Percentiles rank a stretch among this genome's conserved stretches.
Conservation (phyloP, 2,797 vertebrate genomes). For the Falco rusticolus region DNA sequence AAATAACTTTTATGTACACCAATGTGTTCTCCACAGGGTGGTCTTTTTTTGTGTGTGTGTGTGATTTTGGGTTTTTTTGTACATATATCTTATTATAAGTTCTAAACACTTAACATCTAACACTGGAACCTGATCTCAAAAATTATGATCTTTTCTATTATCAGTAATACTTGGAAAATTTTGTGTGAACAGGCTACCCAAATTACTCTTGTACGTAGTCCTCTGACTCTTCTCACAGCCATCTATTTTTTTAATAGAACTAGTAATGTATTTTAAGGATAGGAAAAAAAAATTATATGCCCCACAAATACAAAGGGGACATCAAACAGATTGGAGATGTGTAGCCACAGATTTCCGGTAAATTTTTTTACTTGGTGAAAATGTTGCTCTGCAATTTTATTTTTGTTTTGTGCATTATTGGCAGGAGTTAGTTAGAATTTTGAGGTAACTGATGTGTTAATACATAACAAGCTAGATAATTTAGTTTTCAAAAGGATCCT, state of each 20-base stretch:
- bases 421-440: background rate
- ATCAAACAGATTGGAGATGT: background rate
- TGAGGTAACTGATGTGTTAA: background rate
- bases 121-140: background rate
- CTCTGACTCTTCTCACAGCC: background rate
- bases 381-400: background rate
- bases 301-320: background rate
- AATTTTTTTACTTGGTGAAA: background rate
- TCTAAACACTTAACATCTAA: background rate
- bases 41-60: no score
- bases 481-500: background rate
- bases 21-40: background rate
- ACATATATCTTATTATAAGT: background rate
- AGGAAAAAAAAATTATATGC: background rate
- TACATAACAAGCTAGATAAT: background rate
- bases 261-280: background rate
- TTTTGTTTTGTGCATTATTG: background rate
- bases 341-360: background rate
- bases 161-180: background rate
- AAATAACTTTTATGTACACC: background rate
- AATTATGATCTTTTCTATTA: background rate
- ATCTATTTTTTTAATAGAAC: background rate
- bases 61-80: background rate
- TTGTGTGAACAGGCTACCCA: background rate
- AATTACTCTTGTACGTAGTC: background rate